Conservation (phyloP, 2,797 vertebrate genomes). For the Antrozous pallidus region DNA sequence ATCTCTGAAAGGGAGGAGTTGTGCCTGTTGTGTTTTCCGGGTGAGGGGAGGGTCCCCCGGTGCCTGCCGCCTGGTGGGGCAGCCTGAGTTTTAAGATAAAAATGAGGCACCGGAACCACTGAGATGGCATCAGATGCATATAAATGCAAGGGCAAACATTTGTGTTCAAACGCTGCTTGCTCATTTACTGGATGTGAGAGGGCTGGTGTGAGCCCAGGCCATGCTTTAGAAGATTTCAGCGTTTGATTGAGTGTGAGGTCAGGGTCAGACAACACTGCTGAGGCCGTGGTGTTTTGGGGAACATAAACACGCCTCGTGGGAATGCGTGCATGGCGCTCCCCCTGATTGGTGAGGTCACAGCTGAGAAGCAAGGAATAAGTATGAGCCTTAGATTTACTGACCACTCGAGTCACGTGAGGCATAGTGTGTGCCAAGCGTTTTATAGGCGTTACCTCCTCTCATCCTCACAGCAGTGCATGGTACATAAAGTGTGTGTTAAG, state of each 20-base stretch:
- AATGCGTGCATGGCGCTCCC: not conserved
- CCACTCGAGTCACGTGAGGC: not conserved
- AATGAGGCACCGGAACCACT: too few species aligned
- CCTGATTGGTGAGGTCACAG: not conserved
- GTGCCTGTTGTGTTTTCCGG: not conserved
- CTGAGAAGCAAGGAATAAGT: not conserved
- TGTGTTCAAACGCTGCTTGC: not conserved
- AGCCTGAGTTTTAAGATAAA: not conserved
- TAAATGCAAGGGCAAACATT: not conserved
- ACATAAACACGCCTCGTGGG: not conserved
- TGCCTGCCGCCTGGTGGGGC: not conserved
- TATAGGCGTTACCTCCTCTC: not conserved
- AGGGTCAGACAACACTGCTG: not conserved
- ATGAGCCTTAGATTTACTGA: not conserved
- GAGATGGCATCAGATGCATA: not conserved
- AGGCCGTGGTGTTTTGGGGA: not conserved
- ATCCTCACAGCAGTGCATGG: not conserved
- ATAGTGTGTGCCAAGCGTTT: not conserved
- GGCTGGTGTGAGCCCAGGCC: not conserved
- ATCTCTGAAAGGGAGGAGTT: not conserved
- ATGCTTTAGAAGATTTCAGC: not conserved
- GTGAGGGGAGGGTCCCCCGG: not conserved
- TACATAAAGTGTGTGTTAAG: not conserved
- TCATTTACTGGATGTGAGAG: not conserved
- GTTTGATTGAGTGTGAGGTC: not conserved